A percentile compares a stretch with the other conserved stretches of the same genome.
phyloP scores from a whole-genome alignment of 2,113 vertebrate species.

The Mirza zaza region DNA sequence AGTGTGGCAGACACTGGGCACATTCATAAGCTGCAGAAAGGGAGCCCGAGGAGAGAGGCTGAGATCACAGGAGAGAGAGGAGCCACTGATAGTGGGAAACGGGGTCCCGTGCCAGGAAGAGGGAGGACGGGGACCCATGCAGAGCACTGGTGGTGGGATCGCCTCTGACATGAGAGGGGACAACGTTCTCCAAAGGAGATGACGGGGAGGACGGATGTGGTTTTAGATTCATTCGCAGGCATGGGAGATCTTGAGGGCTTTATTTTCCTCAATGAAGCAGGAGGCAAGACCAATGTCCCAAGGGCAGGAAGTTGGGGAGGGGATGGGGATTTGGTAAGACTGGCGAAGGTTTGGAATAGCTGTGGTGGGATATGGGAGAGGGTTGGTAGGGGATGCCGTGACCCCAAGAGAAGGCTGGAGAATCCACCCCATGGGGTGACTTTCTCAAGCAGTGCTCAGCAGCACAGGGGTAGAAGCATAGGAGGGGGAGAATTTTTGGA shows the following conservation, averaged over 20 bases:
- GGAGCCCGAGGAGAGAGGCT: background rate
- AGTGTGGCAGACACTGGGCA: background rate
- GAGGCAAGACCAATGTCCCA: background rate
- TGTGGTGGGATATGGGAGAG: background rate
- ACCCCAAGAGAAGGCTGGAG: background rate
- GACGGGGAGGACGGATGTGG: background rate
- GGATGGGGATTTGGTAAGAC: background rate
- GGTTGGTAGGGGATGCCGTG: background rate
- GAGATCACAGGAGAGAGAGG: background rate
- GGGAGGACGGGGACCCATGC: no score
- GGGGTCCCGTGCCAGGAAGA: background rate
- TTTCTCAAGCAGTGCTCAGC: background rate
- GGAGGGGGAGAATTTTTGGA: background rate
- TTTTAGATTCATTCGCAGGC: background rate
- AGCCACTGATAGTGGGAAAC: no score
- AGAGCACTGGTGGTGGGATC: background rate
- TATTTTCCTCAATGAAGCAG: background rate
- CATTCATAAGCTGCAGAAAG: background rate
- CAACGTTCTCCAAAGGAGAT: background rate
- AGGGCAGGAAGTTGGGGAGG: background rate
- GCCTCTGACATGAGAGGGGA: background rate
- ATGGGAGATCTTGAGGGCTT: background rate
- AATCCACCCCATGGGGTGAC: background rate
- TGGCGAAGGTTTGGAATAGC: background rate
- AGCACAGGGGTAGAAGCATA: background rate